A percentile compares a stretch with the other conserved stretches of the same genome.
Conservation (phyloP, 2,113 vertebrate genomes). For the Monarcha castaneiventris region DNA sequence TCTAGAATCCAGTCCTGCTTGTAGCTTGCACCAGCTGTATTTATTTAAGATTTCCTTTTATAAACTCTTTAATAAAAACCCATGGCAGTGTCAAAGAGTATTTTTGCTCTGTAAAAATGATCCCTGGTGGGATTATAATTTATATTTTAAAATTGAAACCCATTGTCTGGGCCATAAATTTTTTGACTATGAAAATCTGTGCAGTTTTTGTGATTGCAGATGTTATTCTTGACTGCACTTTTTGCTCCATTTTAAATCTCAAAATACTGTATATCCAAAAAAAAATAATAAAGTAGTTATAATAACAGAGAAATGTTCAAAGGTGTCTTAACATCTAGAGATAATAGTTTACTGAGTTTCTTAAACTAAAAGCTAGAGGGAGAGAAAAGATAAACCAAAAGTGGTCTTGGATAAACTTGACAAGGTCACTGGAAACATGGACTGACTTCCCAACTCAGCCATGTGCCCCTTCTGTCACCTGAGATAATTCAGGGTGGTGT, state of each 20-base stretch:
- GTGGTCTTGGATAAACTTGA: neutral
- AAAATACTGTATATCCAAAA: neutral
- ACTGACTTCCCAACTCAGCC: neutral
- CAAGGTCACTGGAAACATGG: neutral
- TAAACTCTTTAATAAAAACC: slow-evolving; percentile 41
- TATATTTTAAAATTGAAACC: slow-evolving; percentile 34
- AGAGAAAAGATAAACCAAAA: neutral
- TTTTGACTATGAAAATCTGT: neutral
- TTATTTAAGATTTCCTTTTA: slow-evolving; percentile 61
- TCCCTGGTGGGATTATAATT: slow-evolving; percentile 32
- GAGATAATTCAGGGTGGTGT: neutral
- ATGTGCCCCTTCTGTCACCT: neutral
- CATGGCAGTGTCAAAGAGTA: neutral
- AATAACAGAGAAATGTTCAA: neutral
- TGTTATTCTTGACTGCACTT: neutral
- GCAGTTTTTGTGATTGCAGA: neutral
- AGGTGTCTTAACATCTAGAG: neutral
- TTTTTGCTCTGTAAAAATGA: slow-evolving; percentile 12
- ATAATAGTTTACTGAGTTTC: neutral
- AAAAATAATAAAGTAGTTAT: neutral
- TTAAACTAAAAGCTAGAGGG: neutral
- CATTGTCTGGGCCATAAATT: slow-evolving; percentile 19
- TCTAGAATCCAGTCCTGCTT: slow-evolving; percentile 30
- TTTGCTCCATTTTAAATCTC: neutral
- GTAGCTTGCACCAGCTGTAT: slow-evolving; percentile 52